A percentile compares a stretch with the other conserved stretches of the same genome.
Evolutionary conservation across 2,113 vertebrate species (phyloP).

Genomic region (Hippotragus niger): DNA sequence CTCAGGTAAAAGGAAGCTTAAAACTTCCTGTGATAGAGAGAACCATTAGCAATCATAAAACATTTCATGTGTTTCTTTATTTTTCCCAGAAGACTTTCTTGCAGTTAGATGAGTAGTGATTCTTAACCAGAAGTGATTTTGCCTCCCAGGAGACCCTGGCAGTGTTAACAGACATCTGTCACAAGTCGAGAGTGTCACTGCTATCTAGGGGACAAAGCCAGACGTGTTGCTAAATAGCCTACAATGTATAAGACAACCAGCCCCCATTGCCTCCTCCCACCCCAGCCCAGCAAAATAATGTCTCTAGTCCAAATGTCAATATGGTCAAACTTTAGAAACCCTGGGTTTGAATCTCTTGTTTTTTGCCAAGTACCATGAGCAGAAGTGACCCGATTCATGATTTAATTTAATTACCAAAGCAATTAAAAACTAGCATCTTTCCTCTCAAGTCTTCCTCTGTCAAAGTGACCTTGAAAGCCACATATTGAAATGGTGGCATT

Average conservation of each 20-base stretch:
- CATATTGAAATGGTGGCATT: neutral
- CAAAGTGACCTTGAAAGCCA: neutral
- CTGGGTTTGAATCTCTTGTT: neutral
- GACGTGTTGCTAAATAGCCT: neutral
- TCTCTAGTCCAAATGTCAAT: neutral
- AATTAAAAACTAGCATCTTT: neutral
- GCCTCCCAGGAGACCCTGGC: neutral
- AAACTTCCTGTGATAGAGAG: neutral
- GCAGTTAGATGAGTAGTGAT: neutral
- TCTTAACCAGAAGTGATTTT: neutral
- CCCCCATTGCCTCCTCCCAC: fast-evolving
- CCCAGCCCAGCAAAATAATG: neutral
- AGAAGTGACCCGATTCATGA: neutral
- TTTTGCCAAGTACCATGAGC: neutral
- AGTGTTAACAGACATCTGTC: neutral
- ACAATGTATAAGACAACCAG: neutral
- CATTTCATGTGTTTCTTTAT: neutral
- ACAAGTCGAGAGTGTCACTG: neutral
- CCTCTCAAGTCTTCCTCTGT: neutral
- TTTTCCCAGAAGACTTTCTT: neutral
- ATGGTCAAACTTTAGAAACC: neutral
- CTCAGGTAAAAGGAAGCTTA: neutral
- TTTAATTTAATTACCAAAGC: neutral
- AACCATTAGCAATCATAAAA: neutral
- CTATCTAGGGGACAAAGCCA: neutral